phyloP scores from a whole-genome alignment of 1,140 invertebrate species.

The Maconellicoccus hirsutus region DNA sequence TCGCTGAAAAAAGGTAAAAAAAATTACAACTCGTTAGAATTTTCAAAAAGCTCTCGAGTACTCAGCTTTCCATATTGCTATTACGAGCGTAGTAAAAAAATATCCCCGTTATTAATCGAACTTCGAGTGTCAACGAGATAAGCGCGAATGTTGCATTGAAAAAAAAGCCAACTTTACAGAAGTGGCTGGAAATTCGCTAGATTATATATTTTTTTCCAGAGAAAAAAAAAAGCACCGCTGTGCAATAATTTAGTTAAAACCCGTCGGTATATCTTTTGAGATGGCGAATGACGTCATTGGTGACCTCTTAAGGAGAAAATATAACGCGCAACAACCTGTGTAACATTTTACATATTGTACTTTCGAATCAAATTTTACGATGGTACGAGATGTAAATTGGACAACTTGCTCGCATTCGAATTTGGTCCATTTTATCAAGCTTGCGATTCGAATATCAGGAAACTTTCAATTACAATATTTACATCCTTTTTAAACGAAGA shows the following conservation, averaged over 20 bases:
- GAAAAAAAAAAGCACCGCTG: not conserved
- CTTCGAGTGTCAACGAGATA: not conserved
- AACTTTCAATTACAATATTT: too few relatives aligned
- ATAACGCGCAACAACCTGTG: not conserved
- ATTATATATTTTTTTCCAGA: not conserved
- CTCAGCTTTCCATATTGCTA: not conserved
- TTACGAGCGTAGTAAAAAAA: not conserved
- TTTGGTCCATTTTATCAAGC: too few relatives aligned
- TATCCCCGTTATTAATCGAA: not conserved
- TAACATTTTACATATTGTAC: constrained; percentile 1
- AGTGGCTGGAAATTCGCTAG: not conserved
- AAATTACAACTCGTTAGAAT: not conserved
- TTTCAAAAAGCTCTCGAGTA: not conserved
- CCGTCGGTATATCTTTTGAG: not conserved
- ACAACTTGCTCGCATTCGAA: too few relatives aligned
- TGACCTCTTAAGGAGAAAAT: not conserved
- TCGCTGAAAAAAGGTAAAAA: constrained; percentile 46
- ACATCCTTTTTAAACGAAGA: too few relatives aligned
- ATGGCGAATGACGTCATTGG: constrained; percentile 1
- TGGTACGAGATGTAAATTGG: too few relatives aligned
- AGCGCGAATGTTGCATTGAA: too few relatives aligned
- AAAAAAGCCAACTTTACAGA: not conserved
- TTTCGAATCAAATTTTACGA: not conserved
- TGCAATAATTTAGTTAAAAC: not conserved
- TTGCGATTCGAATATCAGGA: too few relatives aligned